Conservation (phyloP, 2,888 invertebrate species). For the Hirtodrosophila cameraria region DNA sequence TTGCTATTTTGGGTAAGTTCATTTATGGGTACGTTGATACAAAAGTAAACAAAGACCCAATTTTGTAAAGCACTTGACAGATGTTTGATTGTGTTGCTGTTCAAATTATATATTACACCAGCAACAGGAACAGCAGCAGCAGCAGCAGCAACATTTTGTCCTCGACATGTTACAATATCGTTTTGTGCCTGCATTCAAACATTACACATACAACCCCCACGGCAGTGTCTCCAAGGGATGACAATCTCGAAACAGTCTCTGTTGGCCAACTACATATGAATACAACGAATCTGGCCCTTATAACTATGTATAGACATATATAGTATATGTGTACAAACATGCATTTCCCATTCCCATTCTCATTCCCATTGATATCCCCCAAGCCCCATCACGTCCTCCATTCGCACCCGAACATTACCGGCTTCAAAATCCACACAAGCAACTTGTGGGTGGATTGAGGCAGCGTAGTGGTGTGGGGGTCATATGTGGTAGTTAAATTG, state of each 20-base stretch:
- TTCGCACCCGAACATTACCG: conserved; percentile 43
- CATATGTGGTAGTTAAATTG: conserved; percentile 66
- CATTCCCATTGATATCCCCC: not conserved
- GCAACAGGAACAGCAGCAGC: conserved; percentile 27
- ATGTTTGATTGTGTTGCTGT: conserved; percentile 61
- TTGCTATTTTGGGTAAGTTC: conserved; percentile 43
- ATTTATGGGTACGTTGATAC: conserved; percentile 58
- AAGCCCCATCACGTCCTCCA: conserved; percentile 10
- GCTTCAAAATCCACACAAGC: conserved; percentile 46
- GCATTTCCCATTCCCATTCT: conserved; percentile 38
- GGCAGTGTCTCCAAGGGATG: conserved; percentile 54
- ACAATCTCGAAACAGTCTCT: conserved; percentile 62
- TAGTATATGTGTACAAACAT: conserved; percentile 1
- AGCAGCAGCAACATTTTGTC: conserved; percentile 13
- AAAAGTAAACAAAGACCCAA: conserved; percentile 65
- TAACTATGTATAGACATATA: not conserved
- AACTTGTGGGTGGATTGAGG: conserved; percentile 12
- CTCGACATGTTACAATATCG: conserved; percentile 50
- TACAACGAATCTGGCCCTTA: conserved; percentile 60
- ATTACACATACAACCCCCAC: not conserved
- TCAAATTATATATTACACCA: conserved; percentile 59
- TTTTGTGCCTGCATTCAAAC: conserved; percentile 54
- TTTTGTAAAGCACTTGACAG: conserved; percentile 62
- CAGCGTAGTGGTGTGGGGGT: not conserved
- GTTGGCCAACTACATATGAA: conserved; percentile 61